Evolutionary conservation across 2,888 invertebrate genomes (phyloP), one percentile per base, ranked within the genome.

Genomic region (Apeira syringaria): DNA sequence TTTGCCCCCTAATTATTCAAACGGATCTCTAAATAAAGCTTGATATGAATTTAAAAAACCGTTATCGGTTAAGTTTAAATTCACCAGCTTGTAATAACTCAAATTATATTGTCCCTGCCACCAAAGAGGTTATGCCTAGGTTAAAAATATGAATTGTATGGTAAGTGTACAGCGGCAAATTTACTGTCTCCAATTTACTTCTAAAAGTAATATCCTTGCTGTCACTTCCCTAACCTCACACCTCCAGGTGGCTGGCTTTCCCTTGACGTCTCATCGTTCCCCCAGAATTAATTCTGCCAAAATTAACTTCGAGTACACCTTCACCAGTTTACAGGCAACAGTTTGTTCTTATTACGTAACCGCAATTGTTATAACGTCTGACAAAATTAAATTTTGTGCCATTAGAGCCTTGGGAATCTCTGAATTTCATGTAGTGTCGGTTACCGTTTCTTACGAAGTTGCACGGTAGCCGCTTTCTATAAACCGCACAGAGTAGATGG

Each of bases 301-400:
- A 73, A 76, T 74, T 75, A 71, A 74, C 68, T 68, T 49, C 38
- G 52, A 65, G 53, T 56, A 58, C 64, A 63, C 71, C 68, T 72
- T 60, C 53, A 53, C 63, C 64, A 49, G 56, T 67, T 67, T 67
- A 64, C 67, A 68, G 62, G 66, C 61, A 68, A 67, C 72, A 68
- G 68, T 72, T 69, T 66, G 72, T 72, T 68, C 68, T 69, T 66
- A 73, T 70, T 69, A 64, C 70, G 56, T 68, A 67, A 49, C 73
- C 72, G 50, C 68, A 63, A 62, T 46, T 61, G 63, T 59, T 66
- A 70, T 64, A 65, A 58, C 57, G 58, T 68, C 54, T 63, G 63
- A 56, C 47, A 58, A 56, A 61, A 70, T 74, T 71, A 64, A 71
- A 68, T 58, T 57, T 50, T 53, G 52, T 51, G 47, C 44, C 45